Evolutionary conservation across 2,888 invertebrate species (phyloP), one percentile per base, ranked within the genome.

Genomic region (Strigamia maritima): DNA sequence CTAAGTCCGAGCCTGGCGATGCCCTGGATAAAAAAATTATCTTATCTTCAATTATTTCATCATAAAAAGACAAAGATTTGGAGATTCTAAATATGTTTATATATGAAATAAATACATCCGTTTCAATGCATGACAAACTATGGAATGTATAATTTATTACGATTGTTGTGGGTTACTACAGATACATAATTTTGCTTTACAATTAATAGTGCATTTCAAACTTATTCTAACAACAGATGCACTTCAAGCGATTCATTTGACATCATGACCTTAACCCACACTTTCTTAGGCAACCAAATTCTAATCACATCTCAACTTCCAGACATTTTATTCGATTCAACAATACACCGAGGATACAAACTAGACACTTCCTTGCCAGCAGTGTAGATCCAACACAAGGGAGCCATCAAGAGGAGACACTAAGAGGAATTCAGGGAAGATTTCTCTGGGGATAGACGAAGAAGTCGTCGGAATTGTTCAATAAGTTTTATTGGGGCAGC

Each of bases 271-370:
- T 8, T 44, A 65, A 65, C 60, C 24, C 16, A 44, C 44, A 12
- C 60, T 24, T 65, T 19, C 60, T 12, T 65, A 12, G 19, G 60
- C 24, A 65, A 65, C 60, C 60, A 65, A 65, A 65, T 65, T 65
- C 60, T 65, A 65, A 65, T 65, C 60, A 65, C 60, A 65, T 65
- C 60, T 65, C 24, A 12, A 65, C 60, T 65, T 44, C 22, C 60
- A 65, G 60, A 65, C 60, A 65, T 65, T 65, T 65, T 65, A 65
- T 65, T 65, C 60, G 60, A 65, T 65, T 65, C 60, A 65, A 65
- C 60, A 65, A 65, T 65, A 65, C 60, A 65, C 60, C 7, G 22
- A 65, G 60, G 60, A 65, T 65, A 65, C 60, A 65, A 65, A 65
- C 60, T 65, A 65, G 60, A 65, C 60, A 65, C 60, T 65, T 65